phyloP scores from a whole-genome alignment of 2,888 invertebrate species.

The Caenorhabditis sinica region DNA sequence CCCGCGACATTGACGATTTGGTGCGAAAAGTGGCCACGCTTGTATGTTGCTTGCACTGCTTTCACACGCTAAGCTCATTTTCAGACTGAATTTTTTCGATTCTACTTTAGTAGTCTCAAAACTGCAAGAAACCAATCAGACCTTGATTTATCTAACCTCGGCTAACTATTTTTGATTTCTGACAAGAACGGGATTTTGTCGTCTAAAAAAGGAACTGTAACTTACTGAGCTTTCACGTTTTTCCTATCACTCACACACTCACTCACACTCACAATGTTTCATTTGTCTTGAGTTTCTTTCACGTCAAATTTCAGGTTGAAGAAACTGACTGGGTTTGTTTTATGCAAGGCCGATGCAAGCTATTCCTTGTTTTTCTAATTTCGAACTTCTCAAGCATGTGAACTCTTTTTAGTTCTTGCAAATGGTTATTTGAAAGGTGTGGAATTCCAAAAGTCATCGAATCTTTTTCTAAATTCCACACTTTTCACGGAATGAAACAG shows the following conservation, averaged over 20 bases:
- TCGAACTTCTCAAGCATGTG: slow-evolving; percentile 31
- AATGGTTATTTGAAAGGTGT: background rate
- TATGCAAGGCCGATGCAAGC: slow-evolving; percentile 20
- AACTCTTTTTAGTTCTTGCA: slow-evolving; percentile 6
- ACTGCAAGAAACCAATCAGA: slow-evolving; percentile 16
- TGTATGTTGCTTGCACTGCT: slow-evolving; percentile 71
- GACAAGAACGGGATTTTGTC: background rate
- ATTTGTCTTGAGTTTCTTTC: slow-evolving; percentile 40
- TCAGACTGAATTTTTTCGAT: slow-evolving; percentile 40
- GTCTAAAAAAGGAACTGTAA: background rate
- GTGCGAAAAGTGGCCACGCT: slow-evolving; percentile 73
- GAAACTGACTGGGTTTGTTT: slow-evolving; percentile 66
- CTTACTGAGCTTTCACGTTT: slow-evolving; percentile 46
- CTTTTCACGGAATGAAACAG: slow-evolving; percentile 36
- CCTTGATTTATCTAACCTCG: slow-evolving; percentile 7
- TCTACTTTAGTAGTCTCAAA: slow-evolving; percentile 36
- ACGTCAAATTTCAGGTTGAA: slow-evolving; percentile 61
- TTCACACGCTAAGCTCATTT: slow-evolving; percentile 65
- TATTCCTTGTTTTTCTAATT: slow-evolving; percentile 24
- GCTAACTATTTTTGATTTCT: slow-evolving; percentile 31
- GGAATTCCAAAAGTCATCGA: background rate
- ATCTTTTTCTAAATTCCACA: background rate
- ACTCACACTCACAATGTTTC: slow-evolving; percentile 11
- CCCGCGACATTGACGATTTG: slow-evolving; percentile 76
- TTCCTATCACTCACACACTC: slow-evolving; percentile 41